Percentiles rank a stretch among this genome's conserved stretches.
Evolutionary conservation across 2,113 vertebrate genomes (phyloP).

Genomic region (Entelurus aequoreus): DNA sequence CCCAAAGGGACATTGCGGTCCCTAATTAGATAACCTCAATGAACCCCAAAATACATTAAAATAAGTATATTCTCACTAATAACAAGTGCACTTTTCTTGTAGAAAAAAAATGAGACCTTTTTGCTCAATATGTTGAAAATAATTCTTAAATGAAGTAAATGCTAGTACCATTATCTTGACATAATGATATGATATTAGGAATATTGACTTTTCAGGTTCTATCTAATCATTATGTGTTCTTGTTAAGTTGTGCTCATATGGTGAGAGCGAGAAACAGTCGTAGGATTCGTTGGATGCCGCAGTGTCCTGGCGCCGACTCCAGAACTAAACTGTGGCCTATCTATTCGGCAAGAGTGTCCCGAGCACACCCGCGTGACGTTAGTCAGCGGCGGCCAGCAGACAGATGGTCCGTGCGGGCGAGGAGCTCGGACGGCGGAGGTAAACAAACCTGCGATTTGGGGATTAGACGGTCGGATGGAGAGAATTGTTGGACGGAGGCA

Average conservation of each 20-base stretch:
- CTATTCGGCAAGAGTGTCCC: constrained; percentile 35
- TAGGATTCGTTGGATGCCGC: not conserved
- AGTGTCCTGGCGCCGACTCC: constrained; percentile 1
- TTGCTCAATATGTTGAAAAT: no score
- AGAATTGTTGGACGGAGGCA: constrained; percentile 53
- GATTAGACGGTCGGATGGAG: constrained; percentile 62
- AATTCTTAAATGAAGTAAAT: no score
- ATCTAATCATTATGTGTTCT: not conserved
- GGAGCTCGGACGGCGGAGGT: constrained; percentile 36
- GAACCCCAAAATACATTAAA: no score
- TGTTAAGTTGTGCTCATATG: not conserved
- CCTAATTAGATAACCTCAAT: no score
- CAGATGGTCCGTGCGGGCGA: constrained; percentile 53
- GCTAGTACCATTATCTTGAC: no score
- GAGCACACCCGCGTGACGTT: constrained; percentile 9
- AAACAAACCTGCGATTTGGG: constrained; percentile 66
- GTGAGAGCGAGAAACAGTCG: not conserved
- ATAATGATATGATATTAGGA: no score
- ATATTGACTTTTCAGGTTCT: no score
- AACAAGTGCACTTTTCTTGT: no score
- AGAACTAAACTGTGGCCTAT: constrained; percentile 35
- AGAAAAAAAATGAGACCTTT: no score
- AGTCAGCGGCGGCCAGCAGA: constrained; percentile 29
- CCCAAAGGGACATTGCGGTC: no score
- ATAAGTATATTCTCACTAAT: no score